Evolutionary conservation across 2,797 vertebrate species (phyloP), one percentile per base, ranked within the genome.

Genomic region (Argentina silus): DNA sequence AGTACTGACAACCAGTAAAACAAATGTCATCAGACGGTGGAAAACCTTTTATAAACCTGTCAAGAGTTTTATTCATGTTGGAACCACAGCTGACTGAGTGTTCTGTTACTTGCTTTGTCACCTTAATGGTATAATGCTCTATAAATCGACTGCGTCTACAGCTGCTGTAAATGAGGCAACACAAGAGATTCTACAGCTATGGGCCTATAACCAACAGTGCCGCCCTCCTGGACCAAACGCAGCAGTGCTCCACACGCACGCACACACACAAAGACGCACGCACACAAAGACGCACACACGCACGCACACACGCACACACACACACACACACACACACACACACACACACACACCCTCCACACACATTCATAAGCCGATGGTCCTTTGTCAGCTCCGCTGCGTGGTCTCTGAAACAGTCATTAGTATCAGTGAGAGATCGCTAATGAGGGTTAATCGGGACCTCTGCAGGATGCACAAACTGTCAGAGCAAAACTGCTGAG

Each of bases 361-460:
- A 36, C 59, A 61, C 59, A 61, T 61, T 27, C 23, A 42, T 36
- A 61, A 61, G 12, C 11, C 59, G 36, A 21, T 59, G 23, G 23
- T 14, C 21, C 23, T 61, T 7, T 19, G 43, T 44, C 42, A 64
- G 62, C 27, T 44, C 15, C 3, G 62, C 45, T 5, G 57, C 67
- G 70, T 60, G 76, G 65, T 83, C 71, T 62, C 72, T 80, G 66
- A 73, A 76, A 64, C 36, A 75, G 73, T 87, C 87, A 86, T 91
- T 91, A 84, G 82, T 60, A 74, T 86, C 78, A 51, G 81, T 84
- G 81, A 80, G 70, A 75, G 79, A 77, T 45, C 27, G 60, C 70
- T 90, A 85, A 91, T 81, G 77, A 86, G 77, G 80, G 84, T 82
- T 86, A 89, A 88, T 86, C 75, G 86, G 78, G 81, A 74, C 65